Conservation (phyloP, 2,888 invertebrate genomes). For the Ochropleura leucogaster region DNA sequence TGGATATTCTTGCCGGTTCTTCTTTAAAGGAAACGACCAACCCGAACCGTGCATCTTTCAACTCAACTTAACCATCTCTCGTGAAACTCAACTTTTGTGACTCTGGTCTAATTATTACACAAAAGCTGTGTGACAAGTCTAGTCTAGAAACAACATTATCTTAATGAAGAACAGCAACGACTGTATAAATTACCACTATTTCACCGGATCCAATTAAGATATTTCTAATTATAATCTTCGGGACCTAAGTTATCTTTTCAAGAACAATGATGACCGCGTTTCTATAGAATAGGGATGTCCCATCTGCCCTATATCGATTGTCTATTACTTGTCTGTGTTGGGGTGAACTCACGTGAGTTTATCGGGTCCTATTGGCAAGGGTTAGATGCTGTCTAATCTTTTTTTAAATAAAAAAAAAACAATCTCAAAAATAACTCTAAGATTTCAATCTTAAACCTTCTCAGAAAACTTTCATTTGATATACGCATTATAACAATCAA, state of each 20-base stretch:
- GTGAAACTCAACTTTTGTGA: no score
- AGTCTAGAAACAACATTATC: not conserved
- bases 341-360: constrained; percentile 18
- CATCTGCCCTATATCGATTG: constrained; percentile 16
- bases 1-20: no score
- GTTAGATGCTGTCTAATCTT: not conserved
- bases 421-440: no score
- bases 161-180: not conserved
- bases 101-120: no score
- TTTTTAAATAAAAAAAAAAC: no score
- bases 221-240: constrained; percentile 12
- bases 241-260: constrained; percentile 3
- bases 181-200: not conserved
- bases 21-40: no score
- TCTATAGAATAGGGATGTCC: constrained; percentile 23
- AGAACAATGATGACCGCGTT: constrained; percentile 17
- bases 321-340: constrained; percentile 24
- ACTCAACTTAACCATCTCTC: no score
- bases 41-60: no score
- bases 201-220: constrained; percentile 10
- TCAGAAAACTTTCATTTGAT: no score
- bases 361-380: not conserved
- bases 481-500: no score
- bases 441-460: no score
- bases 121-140: not conserved